Base-by-base conservation (phyloP, 2,888 invertebrate genomes). In the Zonitis immaculata region DNA sequence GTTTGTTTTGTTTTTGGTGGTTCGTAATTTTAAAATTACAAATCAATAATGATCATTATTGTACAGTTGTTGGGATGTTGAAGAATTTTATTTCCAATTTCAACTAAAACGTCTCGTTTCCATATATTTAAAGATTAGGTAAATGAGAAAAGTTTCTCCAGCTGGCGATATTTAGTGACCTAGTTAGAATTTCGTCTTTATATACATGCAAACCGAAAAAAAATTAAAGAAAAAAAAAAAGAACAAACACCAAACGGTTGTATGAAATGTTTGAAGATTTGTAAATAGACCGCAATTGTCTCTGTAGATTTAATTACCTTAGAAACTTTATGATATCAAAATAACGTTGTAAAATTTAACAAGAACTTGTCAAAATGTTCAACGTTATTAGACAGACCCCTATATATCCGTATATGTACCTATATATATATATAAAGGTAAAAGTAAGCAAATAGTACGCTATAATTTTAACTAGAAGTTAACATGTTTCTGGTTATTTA, bases 71-170 rank as follows among this genome's bases (percentile, higher is more conserved):
- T n/a, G n/a, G n/a, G 2, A 11, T 14, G 44, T 44, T 44, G 18
- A 44, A 44, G n/a, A n/a, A n/a, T n/a, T n/a, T n/a, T 27, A 16
- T 8, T 18, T 16, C 14, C 7, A 6, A 7, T 42, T 26, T 26
- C 1, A 27, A 44, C 6, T 12, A 22, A 43, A 2, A 22, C 43
- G 14, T 26, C 26, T 22, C 43, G 14, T 43, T 43, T 43, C 12
- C 43, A 43, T 20, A 26, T 22, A 43, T 8, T n/a, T n/a, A 20
- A 12, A 9, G 26, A 43, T 43, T 43, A 43, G 25, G 43, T 43
- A 43, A 43, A 43, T 43, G 43, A 43, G 43, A 43, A 43, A 43
- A 43, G 25, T 43, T 43, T 30, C 25, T n/a, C n/a, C 4, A 30
- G 12, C 30, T 4, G 30, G 43, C 43, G 8, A 43, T 43, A 22